Evolutionary conservation across 1,140 invertebrate genomes (phyloP).

Genomic region (Euura saliciscinereae): DNA sequence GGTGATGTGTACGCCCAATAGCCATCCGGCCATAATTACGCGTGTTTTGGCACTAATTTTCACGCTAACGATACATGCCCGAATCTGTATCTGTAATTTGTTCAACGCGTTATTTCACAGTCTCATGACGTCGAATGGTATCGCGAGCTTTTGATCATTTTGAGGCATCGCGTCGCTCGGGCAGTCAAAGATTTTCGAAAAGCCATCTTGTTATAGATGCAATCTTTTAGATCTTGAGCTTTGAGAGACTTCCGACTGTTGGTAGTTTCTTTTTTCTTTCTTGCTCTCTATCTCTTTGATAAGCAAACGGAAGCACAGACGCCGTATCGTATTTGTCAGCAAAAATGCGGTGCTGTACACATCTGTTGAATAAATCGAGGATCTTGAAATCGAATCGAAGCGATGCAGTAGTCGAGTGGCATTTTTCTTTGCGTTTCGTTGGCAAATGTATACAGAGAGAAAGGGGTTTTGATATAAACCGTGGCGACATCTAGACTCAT

Average conservation of each 20-base stretch:
- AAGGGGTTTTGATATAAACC: background rate
- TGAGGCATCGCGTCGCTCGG: too few relatives aligned
- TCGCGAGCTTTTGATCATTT: too few relatives aligned
- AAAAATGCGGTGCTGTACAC: background rate
- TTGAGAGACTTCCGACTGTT: too few relatives aligned
- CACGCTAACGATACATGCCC: background rate
- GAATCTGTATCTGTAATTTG: background rate
- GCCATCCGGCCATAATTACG: background rate
- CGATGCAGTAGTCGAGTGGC: background rate
- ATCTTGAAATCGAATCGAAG: background rate
- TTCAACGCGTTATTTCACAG: background rate
- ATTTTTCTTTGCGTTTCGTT: constrained; percentile 3
- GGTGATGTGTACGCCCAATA: background rate
- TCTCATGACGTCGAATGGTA: too few relatives aligned
- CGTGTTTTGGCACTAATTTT: background rate
- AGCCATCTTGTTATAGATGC: too few relatives aligned
- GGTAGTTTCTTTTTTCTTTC: too few relatives aligned
- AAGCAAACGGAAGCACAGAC: too few relatives aligned
- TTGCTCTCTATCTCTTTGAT: too few relatives aligned
- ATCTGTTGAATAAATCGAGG: constrained; percentile 5
- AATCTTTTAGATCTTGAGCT: too few relatives aligned
- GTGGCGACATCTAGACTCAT: background rate
- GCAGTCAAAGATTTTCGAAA: too few relatives aligned
- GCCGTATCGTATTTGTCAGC: background rate
- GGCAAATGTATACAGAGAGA: background rate